These are phyloP conservation scores for Alcedo quadribrachys DNA, from an alignment of 2,797 vertebrate genomes.

Conservation along the genomic window DNA sequence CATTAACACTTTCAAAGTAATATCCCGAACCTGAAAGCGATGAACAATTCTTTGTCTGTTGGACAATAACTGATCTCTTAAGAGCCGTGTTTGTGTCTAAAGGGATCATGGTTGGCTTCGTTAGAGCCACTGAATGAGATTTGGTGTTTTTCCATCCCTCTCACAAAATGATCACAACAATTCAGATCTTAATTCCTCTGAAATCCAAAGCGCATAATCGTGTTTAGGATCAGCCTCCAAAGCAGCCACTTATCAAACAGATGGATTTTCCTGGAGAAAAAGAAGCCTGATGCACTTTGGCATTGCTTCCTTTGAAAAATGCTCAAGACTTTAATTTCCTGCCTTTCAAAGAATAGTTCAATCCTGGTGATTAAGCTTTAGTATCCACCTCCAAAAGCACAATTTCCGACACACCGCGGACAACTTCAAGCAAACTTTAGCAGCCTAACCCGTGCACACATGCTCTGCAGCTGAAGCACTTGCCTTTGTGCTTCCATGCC, in stretches of 20 bases:
- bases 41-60: background rate
- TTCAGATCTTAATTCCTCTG: background rate
- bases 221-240: background rate
- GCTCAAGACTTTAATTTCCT: slow-evolving; percentile 42
- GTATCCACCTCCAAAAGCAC: slow-evolving; percentile 12
- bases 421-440: background rate
- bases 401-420: background rate
- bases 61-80: background rate
- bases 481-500: background rate
- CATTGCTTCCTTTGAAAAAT: slow-evolving; percentile 10
- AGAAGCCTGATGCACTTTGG: background rate
- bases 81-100: background rate
- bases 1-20: background rate
- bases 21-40: background rate
- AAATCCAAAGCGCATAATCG: background rate
- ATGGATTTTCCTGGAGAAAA: background rate
- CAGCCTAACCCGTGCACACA: background rate
- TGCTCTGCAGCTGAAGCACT: slow-evolving; percentile 23
- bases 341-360: slow-evolving; percentile 30
- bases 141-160: background rate
- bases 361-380: slow-evolving; percentile 23
- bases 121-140: background rate
- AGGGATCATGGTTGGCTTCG: background rate
- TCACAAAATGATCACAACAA: background rate
- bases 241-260: slow-evolving; percentile 2